Evolutionary conservation across 2,888 invertebrate species (phyloP), one percentile per base, ranked within the genome.

Genomic region (Bellardia bayeri): DNA sequence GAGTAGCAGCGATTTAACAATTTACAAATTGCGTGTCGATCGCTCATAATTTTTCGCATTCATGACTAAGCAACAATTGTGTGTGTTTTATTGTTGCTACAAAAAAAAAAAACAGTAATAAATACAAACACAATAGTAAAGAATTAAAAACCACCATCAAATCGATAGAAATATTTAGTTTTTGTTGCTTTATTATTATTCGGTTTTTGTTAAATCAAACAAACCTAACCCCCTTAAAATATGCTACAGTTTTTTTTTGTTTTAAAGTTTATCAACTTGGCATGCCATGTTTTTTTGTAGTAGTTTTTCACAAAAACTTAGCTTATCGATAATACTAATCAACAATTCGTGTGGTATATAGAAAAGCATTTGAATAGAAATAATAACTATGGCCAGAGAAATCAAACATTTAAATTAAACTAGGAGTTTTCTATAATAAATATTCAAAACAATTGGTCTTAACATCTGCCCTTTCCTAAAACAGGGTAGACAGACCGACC

Each of bases 11-110:
- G 61, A 66, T 58, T 56, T 40, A 69, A 82, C 69, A 13, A 82
- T 76, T 81, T 81, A 81, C 66, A 87, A 87, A 85, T 89, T 87
- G 89, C 90, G 89, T 90, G 90, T 88, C 87, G 89, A 89, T 89
- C 87, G 88, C 89, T 89, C 89, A 89, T 90, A 90, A 90, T 89
- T 90, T 89, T 81, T 79, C 81, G 80, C 83, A 86, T 82, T 87
- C 84, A 88, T 88, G 86, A 80, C 68, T 63, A 81, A 82, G 74
- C 72, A 86, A 83, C 85, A 86, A 85, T 86, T 87, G 88, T 72
- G 54, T 54, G 63, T 63, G 51, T 37, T 37, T 37, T 37, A 37
- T 37, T 68, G 33, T 66, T 61, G 54, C 13, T 49, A 23, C 13
- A 71, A 11, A 81, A 54, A 49, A 7, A 61, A 64, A 51, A 69